Conservation (phyloP, 2,888 invertebrate genomes). For the Apodemia zela region DNA sequence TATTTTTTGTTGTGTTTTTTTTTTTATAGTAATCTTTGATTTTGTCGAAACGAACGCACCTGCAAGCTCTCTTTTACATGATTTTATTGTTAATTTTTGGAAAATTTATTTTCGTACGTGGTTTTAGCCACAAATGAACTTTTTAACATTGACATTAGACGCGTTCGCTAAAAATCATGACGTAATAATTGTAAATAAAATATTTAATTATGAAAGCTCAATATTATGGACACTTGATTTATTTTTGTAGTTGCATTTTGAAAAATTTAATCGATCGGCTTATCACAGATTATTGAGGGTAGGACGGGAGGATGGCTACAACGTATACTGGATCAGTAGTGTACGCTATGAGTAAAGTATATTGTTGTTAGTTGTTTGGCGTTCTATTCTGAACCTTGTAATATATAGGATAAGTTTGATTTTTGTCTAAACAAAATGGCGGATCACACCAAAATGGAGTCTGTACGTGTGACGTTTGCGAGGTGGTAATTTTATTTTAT, state of each 20-base stretch:
- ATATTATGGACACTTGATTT: slow-evolving; percentile 39
- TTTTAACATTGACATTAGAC: slow-evolving; percentile 17
- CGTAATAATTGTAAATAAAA: slow-evolving; percentile 34
- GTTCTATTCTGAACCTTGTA: slow-evolving; percentile 48
- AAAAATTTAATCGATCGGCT: slow-evolving; percentile 1
- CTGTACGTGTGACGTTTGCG: slow-evolving; percentile 19
- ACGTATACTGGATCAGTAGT: slow-evolving; percentile 42
- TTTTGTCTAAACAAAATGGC: slow-evolving; percentile 33
- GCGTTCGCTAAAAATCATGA: slow-evolving; percentile 24
- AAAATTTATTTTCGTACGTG: slow-evolving; percentile 16
- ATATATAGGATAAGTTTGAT: slow-evolving; percentile 56
- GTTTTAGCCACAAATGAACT: not conserved
- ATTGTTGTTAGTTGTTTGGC: slow-evolving; percentile 49
- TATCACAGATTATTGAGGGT: slow-evolving; percentile 14
- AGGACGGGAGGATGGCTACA: slow-evolving; percentile 17
- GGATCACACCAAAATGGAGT: slow-evolving; percentile 18
- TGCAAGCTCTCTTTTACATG: slow-evolving; percentile 13
- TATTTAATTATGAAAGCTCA: slow-evolving; percentile 37
- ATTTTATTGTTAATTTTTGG: slow-evolving; percentile 16
- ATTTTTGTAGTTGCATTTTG: slow-evolving; percentile 36
- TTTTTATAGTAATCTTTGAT: slow-evolving; percentile 34
- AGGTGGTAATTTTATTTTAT: not conserved
- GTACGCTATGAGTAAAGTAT: slow-evolving; percentile 50
- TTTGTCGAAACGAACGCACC: slow-evolving; percentile 29
- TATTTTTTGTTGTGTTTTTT: slow-evolving; percentile 19